Evolutionary conservation across 2,797 vertebrate genomes (phyloP), one percentile per base, ranked within the genome.

Genomic region (Hydrophis major): DNA sequence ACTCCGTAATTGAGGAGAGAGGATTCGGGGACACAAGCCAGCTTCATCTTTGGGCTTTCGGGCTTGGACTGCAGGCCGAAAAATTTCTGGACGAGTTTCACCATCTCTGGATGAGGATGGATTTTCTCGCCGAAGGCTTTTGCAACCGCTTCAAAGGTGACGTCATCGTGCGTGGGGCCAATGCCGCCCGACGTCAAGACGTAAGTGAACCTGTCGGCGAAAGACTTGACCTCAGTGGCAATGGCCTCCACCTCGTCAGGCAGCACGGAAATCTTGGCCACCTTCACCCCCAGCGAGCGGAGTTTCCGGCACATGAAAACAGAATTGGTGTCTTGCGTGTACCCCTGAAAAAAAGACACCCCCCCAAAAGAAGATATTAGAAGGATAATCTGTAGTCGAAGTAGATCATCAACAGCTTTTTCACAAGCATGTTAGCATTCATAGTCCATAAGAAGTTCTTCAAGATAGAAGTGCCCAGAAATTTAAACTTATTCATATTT

Each of bases 111-210:
- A 93, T 99, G 98, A 0, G 96, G 97, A 50, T 96, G 50, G 0
- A 99, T 90, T 4, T 93, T 94, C 92, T 99, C 99, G 0, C 98
- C 97, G 10, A 99, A 99, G 0, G 99, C 99, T 96, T 95, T 97
- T 3, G 99, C 99, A 1, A 99, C 97, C 0, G 98, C 99, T 96
- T 99, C 98, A 0, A 99, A 99, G 66, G 99, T 99, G 74, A 99
- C 98, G 0, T 99, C 99, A 0, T 99, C 99, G 0, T 99, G 99
- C 0, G 99, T 99, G 95, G 99, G 99, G 25, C 99, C 99, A 0
- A 99, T 98, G 91, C 99, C 99, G 0, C 99, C 99, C 0, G 99
- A 98, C 0, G 99, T 99, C 93, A 99, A 97, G 91, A 99, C 98
- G 25, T 98, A 98, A 4, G 98, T 99, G 93, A 98, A 98, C 47